These are phyloP conservation scores for Platyrinchus mystaceus DNA, from an alignment of 2,797 vertebrate species.

Conservation along the genomic window DNA sequence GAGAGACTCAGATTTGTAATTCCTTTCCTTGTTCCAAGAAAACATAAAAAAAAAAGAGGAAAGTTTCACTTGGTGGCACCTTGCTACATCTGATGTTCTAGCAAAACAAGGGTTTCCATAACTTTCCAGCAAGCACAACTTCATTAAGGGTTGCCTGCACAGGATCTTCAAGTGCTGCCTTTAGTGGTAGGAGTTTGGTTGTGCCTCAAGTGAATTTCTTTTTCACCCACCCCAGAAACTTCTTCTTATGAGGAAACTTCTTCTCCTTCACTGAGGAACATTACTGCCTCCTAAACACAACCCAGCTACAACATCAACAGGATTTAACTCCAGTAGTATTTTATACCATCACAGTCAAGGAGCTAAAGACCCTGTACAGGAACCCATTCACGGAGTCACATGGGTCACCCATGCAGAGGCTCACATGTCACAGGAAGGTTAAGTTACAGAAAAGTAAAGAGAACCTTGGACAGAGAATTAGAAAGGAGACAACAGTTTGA, in stretches of 20 bases:
- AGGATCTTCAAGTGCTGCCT: not conserved
- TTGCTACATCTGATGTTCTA: not conserved
- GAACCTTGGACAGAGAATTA: not conserved
- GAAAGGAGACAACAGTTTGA: not conserved
- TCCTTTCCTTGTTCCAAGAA: not conserved
- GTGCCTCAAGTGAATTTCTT: not conserved
- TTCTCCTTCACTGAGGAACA: not conserved
- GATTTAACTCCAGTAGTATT: not conserved
- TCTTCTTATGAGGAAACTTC: not conserved
- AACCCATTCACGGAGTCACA: not conserved
- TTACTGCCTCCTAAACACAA: not conserved
- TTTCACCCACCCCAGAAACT: not conserved
- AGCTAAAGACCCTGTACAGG: not conserved
- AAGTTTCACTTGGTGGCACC: not conserved
- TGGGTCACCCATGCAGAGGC: not conserved
- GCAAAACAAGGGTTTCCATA: not conserved
- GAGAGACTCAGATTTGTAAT: not conserved
- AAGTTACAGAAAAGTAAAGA: not conserved
- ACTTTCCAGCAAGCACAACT: not conserved
- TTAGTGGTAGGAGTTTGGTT: not conserved
- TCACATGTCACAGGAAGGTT: not conserved
- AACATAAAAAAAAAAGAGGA: not conserved
- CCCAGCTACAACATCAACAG: not conserved
- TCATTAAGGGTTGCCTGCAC: not conserved
- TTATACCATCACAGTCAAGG: not conserved